Conservation (phyloP, 2,113 vertebrate genomes). For the Apteryx mantelli region DNA sequence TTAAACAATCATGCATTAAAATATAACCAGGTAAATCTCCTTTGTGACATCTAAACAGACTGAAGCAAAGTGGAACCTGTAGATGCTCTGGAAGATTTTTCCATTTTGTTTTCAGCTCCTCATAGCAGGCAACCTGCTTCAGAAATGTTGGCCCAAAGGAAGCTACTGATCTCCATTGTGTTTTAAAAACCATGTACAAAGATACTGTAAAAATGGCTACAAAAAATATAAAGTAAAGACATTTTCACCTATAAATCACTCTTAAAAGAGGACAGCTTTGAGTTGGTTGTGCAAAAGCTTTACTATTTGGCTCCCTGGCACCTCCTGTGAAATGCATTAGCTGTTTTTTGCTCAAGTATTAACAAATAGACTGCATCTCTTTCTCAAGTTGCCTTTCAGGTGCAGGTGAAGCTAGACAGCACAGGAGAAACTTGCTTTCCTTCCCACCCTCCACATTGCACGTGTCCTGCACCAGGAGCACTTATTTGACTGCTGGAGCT, state of each 20-base stretch:
- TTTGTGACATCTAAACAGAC: no score
- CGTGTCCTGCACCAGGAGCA: neutral
- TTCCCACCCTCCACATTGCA: neutral
- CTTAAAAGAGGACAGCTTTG: neutral
- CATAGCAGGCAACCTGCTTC: neutral
- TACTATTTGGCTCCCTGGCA: neutral
- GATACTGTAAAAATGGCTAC: neutral
- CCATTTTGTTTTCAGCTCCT: neutral
- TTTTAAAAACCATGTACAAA: neutral
- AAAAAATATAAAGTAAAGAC: neutral
- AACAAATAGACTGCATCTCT: neutral
- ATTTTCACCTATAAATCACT: neutral
- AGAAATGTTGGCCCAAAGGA: neutral
- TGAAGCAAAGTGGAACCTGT: neutral
- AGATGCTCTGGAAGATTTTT: neutral
- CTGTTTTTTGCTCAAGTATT: neutral
- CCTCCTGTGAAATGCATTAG: neutral
- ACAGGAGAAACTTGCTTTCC: neutral
- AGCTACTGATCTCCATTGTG: neutral
- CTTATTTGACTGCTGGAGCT: neutral
- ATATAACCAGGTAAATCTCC: neutral
- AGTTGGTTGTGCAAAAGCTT: neutral
- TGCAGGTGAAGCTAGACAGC: neutral
- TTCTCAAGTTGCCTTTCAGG: neutral
- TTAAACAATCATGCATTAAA: neutral